phyloP scores from a whole-genome alignment of 2,797 vertebrate species.

The Botia almorhae region DNA sequence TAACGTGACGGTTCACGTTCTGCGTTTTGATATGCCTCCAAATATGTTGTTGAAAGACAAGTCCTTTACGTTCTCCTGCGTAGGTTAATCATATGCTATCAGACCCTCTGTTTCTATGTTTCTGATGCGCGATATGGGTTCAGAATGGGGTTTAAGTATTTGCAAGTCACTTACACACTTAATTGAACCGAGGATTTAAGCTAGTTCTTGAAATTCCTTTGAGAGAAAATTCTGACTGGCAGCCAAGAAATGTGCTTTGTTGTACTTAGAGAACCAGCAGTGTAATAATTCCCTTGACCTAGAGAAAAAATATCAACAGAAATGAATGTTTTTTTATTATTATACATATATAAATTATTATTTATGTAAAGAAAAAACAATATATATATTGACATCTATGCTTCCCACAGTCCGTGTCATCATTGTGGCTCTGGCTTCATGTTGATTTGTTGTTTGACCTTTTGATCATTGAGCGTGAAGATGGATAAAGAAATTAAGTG shows the following conservation, averaged over 20 bases:
- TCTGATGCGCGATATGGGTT: background rate
- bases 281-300: constrained; percentile 19
- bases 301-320: constrained; percentile 2
- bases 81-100: no score
- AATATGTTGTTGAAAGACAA: no score
- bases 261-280: constrained; percentile 24
- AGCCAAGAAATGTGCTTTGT: constrained; percentile 58
- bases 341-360: no score
- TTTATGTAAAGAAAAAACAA: background rate
- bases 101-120: background rate
- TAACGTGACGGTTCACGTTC: no score
- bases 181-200: constrained; percentile 55
- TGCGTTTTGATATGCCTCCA: no score
- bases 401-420: constrained; percentile 34
- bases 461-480: constrained; percentile 37
- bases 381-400: constrained; percentile 6
- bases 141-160: constrained; percentile 19
- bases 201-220: constrained; percentile 51
- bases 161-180: constrained; percentile 27
- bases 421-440: constrained; percentile 32
- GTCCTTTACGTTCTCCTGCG: background rate
- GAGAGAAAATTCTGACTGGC: constrained; percentile 56
- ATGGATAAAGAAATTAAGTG: background rate
- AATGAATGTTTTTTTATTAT: background rate
- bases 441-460: constrained; percentile 32